A percentile compares a stretch with the other conserved stretches of the same genome.
Conservation (phyloP, 2,888 invertebrate species). For the Microdon myrmicae region DNA sequence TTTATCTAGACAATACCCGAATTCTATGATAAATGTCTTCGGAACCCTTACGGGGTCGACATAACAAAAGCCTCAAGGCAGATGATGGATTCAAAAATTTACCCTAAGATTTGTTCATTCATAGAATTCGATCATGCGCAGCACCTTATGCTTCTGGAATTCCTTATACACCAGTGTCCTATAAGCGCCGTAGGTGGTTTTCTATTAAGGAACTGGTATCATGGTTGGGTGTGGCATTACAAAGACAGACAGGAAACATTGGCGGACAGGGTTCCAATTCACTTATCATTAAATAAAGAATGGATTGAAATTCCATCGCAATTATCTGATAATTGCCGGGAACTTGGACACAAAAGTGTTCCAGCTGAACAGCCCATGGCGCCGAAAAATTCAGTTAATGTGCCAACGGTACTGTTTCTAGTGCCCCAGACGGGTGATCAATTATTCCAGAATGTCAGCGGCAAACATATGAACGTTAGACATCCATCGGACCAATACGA, state of each 20-base stretch:
- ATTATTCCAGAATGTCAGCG: slow-evolving; percentile 29
- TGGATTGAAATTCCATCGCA: slow-evolving; percentile 36
- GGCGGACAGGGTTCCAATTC: neutral
- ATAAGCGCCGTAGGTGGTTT: slow-evolving; percentile 39
- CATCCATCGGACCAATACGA: slow-evolving; percentile 19
- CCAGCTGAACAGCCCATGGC: slow-evolving; percentile 7
- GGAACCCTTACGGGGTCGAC: slow-evolving; percentile 12
- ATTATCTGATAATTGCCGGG: slow-evolving; percentile 31
- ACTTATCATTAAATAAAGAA: neutral
- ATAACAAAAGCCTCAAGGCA: slow-evolving; percentile 38
- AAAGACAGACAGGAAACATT: neutral
- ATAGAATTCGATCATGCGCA: slow-evolving; percentile 21
- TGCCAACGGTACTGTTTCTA: slow-evolving; percentile 23
- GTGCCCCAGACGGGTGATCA: slow-evolving; percentile 28
- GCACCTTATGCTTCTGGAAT: slow-evolving; percentile 9
- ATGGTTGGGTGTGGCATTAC: slow-evolving; percentile 21
- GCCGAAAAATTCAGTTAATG: slow-evolving; percentile 14
- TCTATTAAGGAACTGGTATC: slow-evolving; percentile 10
- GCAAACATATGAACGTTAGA: slow-evolving; percentile 7
- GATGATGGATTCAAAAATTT: slow-evolving; percentile 40
- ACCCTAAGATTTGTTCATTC: slow-evolving; percentile 8
- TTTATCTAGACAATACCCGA: slow-evolving; percentile 26
- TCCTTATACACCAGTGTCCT: slow-evolving; percentile 43
- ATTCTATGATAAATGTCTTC: slow-evolving; percentile 29
- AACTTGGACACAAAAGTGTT: slow-evolving; percentile 7